A percentile compares a stretch with the other conserved stretches of the same genome.
Evolutionary conservation across 2,113 vertebrate genomes (phyloP).

Genomic region (Shinisaurus crocodilurus): DNA sequence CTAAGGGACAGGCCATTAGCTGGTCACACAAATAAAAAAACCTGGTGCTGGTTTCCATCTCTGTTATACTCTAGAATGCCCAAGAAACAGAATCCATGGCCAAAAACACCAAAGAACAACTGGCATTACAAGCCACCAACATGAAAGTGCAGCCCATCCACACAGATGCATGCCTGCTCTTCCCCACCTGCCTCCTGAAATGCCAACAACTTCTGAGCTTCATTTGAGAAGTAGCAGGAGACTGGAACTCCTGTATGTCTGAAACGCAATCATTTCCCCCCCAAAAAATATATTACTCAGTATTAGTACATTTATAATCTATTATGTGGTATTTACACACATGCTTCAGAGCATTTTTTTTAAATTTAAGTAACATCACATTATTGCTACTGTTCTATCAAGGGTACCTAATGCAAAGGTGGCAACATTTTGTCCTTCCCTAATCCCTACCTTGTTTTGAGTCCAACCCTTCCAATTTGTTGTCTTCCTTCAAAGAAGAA

Average conservation of each 20-base stretch:
- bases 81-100: not conserved
- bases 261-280: not conserved
- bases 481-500: conserved; percentile 83
- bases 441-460: conserved; percentile 85
- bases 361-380: not conserved
- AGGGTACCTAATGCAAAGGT: not conserved
- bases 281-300: not conserved
- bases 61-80: not conserved
- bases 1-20: not conserved
- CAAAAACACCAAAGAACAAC: not conserved
- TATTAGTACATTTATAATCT: not conserved
- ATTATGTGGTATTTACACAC: conserved; percentile 6
- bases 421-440: conserved; percentile 19
- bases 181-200: not conserved
- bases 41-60: not conserved
- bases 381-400: conserved; percentile 3
- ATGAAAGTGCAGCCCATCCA: not conserved
- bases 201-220: not conserved
- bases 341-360: not conserved
- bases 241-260: not conserved
- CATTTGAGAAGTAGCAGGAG: not conserved
- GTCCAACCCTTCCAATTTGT: conserved; percentile 80
- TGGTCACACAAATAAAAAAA: not conserved
- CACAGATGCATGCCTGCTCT: not conserved
- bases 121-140: not conserved